Base-by-base conservation (phyloP, 2,888 invertebrate genomes). In the Spodoptera picta region DNA sequence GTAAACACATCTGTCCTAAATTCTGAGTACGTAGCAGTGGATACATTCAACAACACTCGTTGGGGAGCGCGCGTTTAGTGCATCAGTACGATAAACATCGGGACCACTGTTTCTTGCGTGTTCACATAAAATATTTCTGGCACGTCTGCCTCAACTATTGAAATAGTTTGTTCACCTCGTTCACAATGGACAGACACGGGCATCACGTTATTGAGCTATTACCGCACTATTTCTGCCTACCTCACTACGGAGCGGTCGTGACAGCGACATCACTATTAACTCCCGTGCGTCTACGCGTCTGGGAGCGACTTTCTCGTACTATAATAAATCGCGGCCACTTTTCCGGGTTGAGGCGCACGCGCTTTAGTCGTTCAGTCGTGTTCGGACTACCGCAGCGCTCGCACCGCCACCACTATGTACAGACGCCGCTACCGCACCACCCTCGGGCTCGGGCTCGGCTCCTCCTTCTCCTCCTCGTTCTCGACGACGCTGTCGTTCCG, bases 341-440 rank as follows among this genome's bases (percentile, higher is more conserved):
- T 93, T 92, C 93, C 92, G 91, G 92, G 91, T 91, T 88, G 84
- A 81, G 79, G 83, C 75, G 78, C 75, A 67, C 84, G 90, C 92
- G 88, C 88, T 83, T 82, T 86, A 90, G 87, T 89, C 82, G 77
- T 70, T 75, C 92, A 93, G 92, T 92, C 83, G 86, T 80, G 82
- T 81, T 82, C 86, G 84, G 79, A 78, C 83, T 84, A 84, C 79
- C 86, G 88, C 64, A 75, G 81, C 71, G 87, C 74, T 59, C 82
- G 82, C 83, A 85, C 85, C 85, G 77, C 49, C 49, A 62, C 45
- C 61, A 81, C 55, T 63, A 91, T 94, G 94, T 94, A 94, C 79
- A 92, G 94, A 77, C 93, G 94, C 68, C 93, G 94, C 60, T 94
- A 94, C 82, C 92, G 94, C 76, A 91, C 94, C 66, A 93, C 94